A percentile compares a stretch with the other conserved stretches of the same genome.
Evolutionary conservation across 2,113 vertebrate genomes (phyloP).

Genomic region (Oryzias melastigma): DNA sequence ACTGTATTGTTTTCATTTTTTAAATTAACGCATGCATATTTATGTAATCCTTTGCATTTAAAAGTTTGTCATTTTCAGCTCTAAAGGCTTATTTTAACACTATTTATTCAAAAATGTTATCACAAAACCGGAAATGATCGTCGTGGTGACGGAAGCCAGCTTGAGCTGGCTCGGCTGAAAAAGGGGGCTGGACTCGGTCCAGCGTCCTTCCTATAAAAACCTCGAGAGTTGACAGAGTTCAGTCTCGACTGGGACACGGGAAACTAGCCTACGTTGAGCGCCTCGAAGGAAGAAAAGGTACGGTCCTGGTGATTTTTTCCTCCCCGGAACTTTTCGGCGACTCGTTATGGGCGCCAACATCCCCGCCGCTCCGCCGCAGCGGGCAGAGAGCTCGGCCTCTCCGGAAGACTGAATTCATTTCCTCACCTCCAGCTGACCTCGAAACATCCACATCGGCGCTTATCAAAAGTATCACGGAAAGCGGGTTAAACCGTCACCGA

Average conservation of each 20-base stretch:
- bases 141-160: neutral
- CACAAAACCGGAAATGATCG: slow-evolving; percentile 13
- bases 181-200: slow-evolving; percentile 62
- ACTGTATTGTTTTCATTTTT: neutral
- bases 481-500: neutral
- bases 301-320: neutral
- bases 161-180: slow-evolving; percentile 35
- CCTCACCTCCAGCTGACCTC: neutral
- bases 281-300: neutral
- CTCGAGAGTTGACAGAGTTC: slow-evolving; percentile 38
- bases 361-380: neutral
- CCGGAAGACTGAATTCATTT: neutral
- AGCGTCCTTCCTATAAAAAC: slow-evolving; percentile 68
- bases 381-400: slow-evolving; percentile 28
- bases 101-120: neutral
- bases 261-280: neutral
- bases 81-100: too few species aligned
- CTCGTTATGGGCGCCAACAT: slow-evolving; percentile 4
- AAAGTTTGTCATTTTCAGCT: too few species aligned
- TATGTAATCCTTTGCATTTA: neutral
- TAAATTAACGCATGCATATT: neutral
- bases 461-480: neutral
- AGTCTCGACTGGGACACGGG: slow-evolving; percentile 25
- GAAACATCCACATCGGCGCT: neutral
- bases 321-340: neutral